Conservation (phyloP, 2,888 invertebrate species). For the Chromoteleia sp. region DNA sequence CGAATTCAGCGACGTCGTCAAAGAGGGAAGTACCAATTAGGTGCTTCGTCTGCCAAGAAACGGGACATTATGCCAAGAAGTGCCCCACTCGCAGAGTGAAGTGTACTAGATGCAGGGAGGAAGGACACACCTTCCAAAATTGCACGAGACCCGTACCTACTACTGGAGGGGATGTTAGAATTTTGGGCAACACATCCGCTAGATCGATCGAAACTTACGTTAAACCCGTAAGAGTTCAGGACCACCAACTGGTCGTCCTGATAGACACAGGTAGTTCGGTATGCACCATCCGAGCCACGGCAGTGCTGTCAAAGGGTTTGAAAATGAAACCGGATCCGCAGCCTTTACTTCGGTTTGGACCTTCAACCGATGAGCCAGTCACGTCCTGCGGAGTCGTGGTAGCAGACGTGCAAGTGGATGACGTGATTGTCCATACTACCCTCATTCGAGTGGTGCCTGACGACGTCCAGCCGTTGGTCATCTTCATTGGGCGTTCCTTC, state of each 20-base stretch:
- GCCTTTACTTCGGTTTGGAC: constrained; percentile 3
- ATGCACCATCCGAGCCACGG: constrained; percentile 28
- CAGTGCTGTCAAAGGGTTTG: constrained; percentile 10
- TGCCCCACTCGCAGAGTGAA: neutral
- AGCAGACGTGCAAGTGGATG: constrained; percentile 12
- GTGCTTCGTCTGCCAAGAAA: neutral
- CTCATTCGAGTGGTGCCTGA: constrained; percentile 67
- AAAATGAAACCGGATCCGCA: neutral
- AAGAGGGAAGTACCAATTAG: neutral
- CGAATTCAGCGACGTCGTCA: neutral
- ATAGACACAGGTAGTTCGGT: constrained; percentile 23
- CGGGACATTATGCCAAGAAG: neutral
- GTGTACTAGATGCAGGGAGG: too few species aligned
- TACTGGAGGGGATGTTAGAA: neutral
- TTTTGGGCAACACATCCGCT: neutral
- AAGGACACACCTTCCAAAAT: constrained; percentile 9
- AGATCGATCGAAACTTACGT: constrained; percentile 1
- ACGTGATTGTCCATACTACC: neutral
- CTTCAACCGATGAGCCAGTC: neutral
- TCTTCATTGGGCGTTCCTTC: constrained; percentile 71
- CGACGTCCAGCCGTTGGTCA: constrained; percentile 68
- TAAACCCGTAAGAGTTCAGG: neutral
- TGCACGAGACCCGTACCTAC: constrained; percentile 11
- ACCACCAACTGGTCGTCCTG: neutral
- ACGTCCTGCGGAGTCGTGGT: constrained; percentile 2